These are phyloP conservation scores for Zapus hudsonius DNA, from an alignment of 2,113 vertebrate genomes.

Conservation along the genomic window DNA sequence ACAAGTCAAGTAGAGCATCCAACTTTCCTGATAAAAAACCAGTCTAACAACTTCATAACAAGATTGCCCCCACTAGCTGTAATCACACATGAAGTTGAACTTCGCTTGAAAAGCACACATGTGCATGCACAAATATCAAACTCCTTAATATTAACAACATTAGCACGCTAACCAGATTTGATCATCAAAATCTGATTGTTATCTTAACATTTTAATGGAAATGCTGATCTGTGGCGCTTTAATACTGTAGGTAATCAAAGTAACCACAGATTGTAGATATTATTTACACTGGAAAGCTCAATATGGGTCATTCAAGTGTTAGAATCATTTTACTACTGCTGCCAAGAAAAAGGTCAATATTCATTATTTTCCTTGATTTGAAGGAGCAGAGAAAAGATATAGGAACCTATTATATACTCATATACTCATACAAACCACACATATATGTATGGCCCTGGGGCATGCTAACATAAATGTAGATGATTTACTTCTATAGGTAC, in stretches of 20 bases:
- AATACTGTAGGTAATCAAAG: neutral
- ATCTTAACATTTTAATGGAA: conserved; percentile 49
- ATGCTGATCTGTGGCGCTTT: neutral
- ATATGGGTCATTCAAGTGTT: neutral
- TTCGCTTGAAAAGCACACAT: conserved; percentile 67
- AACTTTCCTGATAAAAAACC: conserved; percentile 68
- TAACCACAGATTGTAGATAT: conserved; percentile 8
- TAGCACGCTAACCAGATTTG: conserved; percentile 59
- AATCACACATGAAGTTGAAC: conserved; percentile 65
- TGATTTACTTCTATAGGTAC: conserved; percentile 3
- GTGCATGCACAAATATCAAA: conserved; percentile 73
- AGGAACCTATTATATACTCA: neutral
- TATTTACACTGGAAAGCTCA: conserved; percentile 23
- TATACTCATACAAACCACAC: neutral
- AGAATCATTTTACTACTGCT: neutral
- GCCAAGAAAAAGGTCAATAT: neutral
- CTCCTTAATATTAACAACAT: conserved; percentile 49
- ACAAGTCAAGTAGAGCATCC: conserved; percentile 65
- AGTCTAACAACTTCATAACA: conserved; percentile 66
- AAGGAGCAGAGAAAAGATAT: neutral
- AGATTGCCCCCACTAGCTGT: conserved; percentile 61
- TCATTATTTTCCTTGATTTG: conserved; percentile 44
- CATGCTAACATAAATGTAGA: conserved; percentile 47
- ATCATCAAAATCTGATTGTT: conserved; percentile 15
- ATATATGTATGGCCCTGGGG: neutral